A percentile compares a stretch with the other conserved stretches of the same genome.
phyloP scores from a whole-genome alignment of 2,113 vertebrate genomes.

The Felis chaus region DNA sequence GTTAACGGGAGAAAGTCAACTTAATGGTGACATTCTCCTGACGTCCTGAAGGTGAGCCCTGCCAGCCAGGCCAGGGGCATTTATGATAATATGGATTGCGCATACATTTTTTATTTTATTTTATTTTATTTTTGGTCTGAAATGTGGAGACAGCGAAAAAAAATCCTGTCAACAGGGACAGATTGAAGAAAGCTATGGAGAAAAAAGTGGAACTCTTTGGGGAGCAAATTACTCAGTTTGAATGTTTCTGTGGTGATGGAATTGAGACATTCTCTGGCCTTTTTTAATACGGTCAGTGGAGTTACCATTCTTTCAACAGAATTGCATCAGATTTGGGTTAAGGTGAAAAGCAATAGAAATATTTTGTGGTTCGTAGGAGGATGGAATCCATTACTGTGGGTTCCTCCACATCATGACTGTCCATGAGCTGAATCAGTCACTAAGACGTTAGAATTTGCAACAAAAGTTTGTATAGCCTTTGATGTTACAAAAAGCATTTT shows the following conservation, averaged over 20 bases:
- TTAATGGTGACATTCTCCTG: not conserved
- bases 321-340: not conserved
- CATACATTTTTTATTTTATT: no score
- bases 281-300: not conserved
- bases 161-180: not conserved
- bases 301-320: not conserved
- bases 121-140: conserved; percentile 12
- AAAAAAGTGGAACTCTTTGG: not conserved
- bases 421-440: not conserved
- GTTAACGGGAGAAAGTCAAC: conserved; percentile 19
- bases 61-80: not conserved
- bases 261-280: not conserved
- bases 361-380: not conserved
- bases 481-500: conserved; percentile 5
- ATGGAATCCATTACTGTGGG: not conserved
- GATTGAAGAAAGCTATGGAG: not conserved
- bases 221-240: not conserved
- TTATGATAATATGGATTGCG: not conserved
- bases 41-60: not conserved
- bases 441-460: conserved; percentile 16
- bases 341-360: not conserved
- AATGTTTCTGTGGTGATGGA: not conserved
- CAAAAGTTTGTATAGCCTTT: not conserved
- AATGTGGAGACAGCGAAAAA: not conserved
- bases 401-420: not conserved